Evolutionary conservation across 1,140 invertebrate genomes (phyloP).

Genomic region (Semibalanus balanoides): DNA sequence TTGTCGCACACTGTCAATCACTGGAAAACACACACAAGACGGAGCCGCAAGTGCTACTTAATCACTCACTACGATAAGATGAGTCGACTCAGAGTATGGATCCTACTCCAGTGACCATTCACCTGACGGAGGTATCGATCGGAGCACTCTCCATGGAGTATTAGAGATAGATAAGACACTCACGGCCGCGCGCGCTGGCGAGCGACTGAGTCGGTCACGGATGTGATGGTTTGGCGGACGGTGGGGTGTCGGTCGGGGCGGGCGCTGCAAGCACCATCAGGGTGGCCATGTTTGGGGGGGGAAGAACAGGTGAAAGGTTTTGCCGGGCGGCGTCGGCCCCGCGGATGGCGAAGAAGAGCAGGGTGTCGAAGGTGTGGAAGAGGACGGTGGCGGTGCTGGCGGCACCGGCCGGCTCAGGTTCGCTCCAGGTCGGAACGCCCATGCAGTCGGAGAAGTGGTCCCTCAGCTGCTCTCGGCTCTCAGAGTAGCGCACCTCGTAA

Average conservation of each 20-base stretch:
- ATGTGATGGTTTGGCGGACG: not conserved
- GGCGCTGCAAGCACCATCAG: not conserved
- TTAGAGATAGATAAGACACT: no score
- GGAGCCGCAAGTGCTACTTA: no score
- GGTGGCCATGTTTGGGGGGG: not conserved
- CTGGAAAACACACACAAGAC: no score
- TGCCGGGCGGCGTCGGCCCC: not conserved
- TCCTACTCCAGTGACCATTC: no score
- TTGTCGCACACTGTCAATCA: no score
- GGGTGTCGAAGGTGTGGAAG: not conserved
- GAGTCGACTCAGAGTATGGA: no score
- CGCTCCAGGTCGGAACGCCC: conserved; percentile 8
- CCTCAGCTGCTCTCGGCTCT: not conserved
- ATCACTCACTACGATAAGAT: no score
- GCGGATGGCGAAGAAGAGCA: not conserved
- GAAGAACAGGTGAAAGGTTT: not conserved
- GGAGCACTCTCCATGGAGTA: no score
- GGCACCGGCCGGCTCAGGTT: conserved; percentile 10
- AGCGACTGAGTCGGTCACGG: no score
- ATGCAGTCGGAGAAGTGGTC: not conserved
- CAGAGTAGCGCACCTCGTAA: not conserved
- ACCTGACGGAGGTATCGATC: no score
- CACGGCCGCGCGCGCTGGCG: no score
- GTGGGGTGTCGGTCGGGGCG: not conserved
- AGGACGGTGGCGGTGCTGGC: not conserved